Evolutionary conservation across 2,797 vertebrate genomes (phyloP).

Genomic region (Alcedo atthis): DNA sequence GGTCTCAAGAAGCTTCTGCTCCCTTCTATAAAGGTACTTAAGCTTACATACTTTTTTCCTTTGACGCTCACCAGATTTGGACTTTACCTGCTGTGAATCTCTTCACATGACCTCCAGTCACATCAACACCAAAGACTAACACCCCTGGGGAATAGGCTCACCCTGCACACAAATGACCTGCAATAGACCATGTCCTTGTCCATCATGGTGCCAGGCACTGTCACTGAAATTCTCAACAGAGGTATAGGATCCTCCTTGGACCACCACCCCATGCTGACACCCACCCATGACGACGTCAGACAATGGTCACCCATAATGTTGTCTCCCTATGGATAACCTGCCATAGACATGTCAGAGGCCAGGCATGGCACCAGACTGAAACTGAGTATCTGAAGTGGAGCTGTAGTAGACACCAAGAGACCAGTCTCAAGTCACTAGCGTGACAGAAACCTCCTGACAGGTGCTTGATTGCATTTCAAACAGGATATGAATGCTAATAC

Average conservation of each 20-base stretch:
- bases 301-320: not conserved
- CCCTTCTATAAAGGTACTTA: not conserved
- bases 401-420: not conserved
- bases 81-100: not conserved
- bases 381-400: not conserved
- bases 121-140: not conserved
- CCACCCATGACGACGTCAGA: accelerated
- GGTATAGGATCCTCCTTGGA: accelerated
- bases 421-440: accelerated
- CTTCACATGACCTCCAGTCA: not conserved
- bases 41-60: not conserved
- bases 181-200: not conserved
- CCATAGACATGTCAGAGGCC: not conserved
- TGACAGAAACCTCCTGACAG: not conserved
- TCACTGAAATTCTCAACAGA: not conserved
- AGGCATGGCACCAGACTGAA: not conserved
- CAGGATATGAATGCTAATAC: not conserved
- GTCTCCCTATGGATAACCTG: accelerated
- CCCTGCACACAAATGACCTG: accelerated
- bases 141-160: accelerated
- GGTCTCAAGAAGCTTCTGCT: not conserved
- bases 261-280: accelerated
- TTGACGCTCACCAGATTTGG: not conserved
- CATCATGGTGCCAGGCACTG: not conserved
- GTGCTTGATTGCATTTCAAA: not conserved